Conservation (phyloP, 2,888 invertebrate species). For the Sarcophaga carnaria region DNA sequence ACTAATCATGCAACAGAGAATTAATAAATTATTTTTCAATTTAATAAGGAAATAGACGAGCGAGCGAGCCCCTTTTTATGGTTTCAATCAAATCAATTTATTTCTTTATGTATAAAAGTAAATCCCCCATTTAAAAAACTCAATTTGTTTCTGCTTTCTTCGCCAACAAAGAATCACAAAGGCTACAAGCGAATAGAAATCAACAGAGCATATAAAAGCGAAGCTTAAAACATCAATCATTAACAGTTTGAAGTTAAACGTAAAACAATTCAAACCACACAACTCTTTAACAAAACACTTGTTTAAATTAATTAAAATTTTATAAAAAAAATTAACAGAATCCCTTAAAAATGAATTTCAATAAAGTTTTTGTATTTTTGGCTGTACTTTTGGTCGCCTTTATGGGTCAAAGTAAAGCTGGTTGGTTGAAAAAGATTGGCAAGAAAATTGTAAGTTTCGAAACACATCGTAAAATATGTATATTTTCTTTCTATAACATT, state of each 20-base stretch:
- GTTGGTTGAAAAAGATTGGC: constrained; percentile 73
- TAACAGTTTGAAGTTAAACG: constrained; percentile 4
- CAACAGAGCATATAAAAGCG: constrained; percentile 9
- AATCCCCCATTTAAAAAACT: no score
- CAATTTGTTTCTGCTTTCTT: no score
- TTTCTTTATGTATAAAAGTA: no score
- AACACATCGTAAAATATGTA: neutral
- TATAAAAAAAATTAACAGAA: neutral
- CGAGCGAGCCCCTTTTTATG: no score
- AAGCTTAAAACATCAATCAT: neutral
- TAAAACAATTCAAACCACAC: neutral
- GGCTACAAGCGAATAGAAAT: no score
- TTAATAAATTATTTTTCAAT: no score
- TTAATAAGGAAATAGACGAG: no score
- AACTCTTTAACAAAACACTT: neutral
- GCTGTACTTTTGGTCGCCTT: constrained; percentile 69
- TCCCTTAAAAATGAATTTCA: constrained; percentile 71
- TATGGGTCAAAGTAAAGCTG: constrained; percentile 68
- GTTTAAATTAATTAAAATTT: neutral
- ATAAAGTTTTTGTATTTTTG: constrained; percentile 70
- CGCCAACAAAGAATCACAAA: no score
- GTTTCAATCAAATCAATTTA: no score
- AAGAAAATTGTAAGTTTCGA: constrained; percentile 72
- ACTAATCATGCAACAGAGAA: no score
- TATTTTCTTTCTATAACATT: neutral